Base-by-base conservation (phyloP, 2,797 vertebrate genomes). In the Triplophysa yarkandensis region DNA sequence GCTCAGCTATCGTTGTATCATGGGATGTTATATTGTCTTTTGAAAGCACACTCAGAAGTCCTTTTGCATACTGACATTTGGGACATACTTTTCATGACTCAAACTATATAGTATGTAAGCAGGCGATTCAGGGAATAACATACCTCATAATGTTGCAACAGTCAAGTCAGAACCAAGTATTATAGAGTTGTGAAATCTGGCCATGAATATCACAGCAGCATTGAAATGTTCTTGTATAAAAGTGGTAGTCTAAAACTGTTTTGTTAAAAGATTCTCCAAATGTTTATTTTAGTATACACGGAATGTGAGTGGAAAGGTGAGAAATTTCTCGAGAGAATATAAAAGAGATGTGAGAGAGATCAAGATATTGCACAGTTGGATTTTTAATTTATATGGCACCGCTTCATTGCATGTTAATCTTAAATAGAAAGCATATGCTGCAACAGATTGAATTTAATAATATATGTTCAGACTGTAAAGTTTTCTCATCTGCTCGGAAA, bases 361-460 rank as follows among this genome's bases (percentile, higher is more conserved):
- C 9, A 52, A 11, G 48, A 50, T 21, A 25, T 52, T 19, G 28
- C 43, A 39, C 46, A 41, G 32, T 52, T 63, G 34, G 46, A 36
- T 4, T 2, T 27, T 71, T 27, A 43, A 25, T 71, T 61, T 71
- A 17, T 61, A 9, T 10, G 8, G 50, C 19, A 13, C 39, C 60
- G 28, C 41, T 74, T 44, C 17, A 16, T 43, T 52, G 39, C 17
- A 52, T 43, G 1, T 39, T 39, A 1, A 1, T 63, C 14, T 72
- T 58, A 65, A 65, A 60, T 2, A n/a, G 17, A 58, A 30, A 68
- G 61, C 39, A 17, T 52, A 2, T 32, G 23, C 63, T 67, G 27
- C 17, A 54, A 54, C 52, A 34, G 64, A 72, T 77, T 68, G 10
- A 8, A 23, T 60, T 58, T 4, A 32, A 19, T 36, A 8, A 61